phyloP scores from a whole-genome alignment of 2,113 vertebrate species.

The Platysternon megacephalum region DNA sequence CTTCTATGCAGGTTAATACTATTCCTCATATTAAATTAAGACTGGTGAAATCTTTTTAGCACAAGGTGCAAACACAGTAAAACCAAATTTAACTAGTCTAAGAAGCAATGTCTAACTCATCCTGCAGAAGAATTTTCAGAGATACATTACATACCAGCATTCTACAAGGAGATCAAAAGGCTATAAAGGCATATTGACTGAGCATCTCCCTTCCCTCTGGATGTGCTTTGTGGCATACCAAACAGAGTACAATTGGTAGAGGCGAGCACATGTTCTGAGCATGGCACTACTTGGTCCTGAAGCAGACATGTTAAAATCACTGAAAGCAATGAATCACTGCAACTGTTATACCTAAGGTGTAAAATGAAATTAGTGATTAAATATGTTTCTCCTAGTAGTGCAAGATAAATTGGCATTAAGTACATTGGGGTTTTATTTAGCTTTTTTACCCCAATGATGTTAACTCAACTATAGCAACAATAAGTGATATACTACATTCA shows the following conservation, averaged over 20 bases:
- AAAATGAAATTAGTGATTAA: neutral
- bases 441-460: neutral
- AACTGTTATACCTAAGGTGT: neutral
- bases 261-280: neutral
- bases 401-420: neutral
- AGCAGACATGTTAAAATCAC: neutral
- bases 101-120: neutral
- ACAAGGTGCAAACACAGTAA: neutral
- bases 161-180: slow-evolving; percentile 37
- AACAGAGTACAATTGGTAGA: slow-evolving; percentile 16
- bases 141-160: slow-evolving; percentile 21
- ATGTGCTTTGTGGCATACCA: neutral
- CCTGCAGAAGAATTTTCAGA: slow-evolving; percentile 20
- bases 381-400: neutral
- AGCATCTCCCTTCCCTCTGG: slow-evolving; percentile 6
- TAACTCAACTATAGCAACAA: neutral
- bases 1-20: slow-evolving; percentile 5
- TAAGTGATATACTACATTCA: neutral
- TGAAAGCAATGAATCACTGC: neutral
- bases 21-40: slow-evolving; percentile 2
- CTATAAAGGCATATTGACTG: slow-evolving; percentile 35
- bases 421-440: neutral
- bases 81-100: neutral
- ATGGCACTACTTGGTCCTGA: neutral
- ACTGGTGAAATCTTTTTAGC: neutral